A percentile compares a stretch with the other conserved stretches of the same genome.
Conservation (phyloP, 2,888 invertebrate genomes). For the Ormyrus thymus region DNA sequence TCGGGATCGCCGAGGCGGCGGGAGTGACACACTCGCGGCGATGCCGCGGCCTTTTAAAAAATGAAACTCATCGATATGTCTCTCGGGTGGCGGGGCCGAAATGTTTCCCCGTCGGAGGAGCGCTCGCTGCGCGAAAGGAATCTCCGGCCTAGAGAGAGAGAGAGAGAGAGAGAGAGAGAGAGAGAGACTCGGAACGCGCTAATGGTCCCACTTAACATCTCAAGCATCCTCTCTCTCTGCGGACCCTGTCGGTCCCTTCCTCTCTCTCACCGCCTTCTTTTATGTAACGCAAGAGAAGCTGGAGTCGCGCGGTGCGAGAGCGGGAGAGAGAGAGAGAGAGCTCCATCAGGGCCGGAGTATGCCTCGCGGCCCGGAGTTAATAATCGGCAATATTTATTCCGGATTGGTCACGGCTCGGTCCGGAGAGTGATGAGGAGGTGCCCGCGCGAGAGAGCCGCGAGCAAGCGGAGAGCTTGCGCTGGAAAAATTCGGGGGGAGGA, state of each 20-base stretch:
- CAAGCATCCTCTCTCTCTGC: slow-evolving; percentile 62
- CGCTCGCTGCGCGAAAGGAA: background rate
- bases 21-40: slow-evolving; percentile 35
- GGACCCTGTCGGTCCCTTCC: slow-evolving; percentile 39
- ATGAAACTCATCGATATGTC: slow-evolving; percentile 53
- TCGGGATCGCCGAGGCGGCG: slow-evolving; percentile 11
- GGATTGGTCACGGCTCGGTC: slow-evolving; percentile 73
- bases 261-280: slow-evolving; percentile 10
- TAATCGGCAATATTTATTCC: slow-evolving; percentile 74
- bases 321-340: slow-evolving; percentile 29
- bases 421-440: slow-evolving; percentile 68
- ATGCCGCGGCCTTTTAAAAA: slow-evolving; percentile 10
- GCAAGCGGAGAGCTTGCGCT: slow-evolving; percentile 45
- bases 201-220: slow-evolving; percentile 75
- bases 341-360: slow-evolving; percentile 57
- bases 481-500: too few species aligned
- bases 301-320: slow-evolving; percentile 41
- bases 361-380: slow-evolving; percentile 64
- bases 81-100: slow-evolving; percentile 20
- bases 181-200: slow-evolving; percentile 59
- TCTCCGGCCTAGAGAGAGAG: background rate
- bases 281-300: slow-evolving; percentile 33
- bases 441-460: too few species aligned
- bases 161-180: slow-evolving; percentile 17
- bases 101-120: background rate